Evolutionary conservation across 2,113 vertebrate genomes (phyloP), one percentile per base, ranked within the genome.

Genomic region (Notothenia rossii): DNA sequence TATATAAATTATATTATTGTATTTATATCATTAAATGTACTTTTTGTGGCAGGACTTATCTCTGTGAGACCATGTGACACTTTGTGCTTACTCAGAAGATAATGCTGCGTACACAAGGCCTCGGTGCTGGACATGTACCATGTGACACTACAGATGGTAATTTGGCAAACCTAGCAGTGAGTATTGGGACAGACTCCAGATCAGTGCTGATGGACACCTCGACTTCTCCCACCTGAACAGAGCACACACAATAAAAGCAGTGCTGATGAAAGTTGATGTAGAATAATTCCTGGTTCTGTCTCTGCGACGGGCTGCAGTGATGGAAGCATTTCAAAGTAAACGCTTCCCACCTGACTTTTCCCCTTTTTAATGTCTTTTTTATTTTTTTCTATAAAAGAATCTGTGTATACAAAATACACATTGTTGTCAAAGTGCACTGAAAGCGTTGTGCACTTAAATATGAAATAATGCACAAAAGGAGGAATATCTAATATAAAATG

Each of bases 401-500:
- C 68, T 68, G 86, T 88, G 83, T 85, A 86, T 77, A 58, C 56
- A 87, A 84, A 88, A 85, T 88, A 87, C 88, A 88, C 84, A 84
- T 84, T 80, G 83, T 89, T 86, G 82, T 54, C 75, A 89, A 89
- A 88, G 86, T 90, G 86, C 84, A 88, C 82, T 81, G 67, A 86
- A 83, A 79, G 86, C 81, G 3, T 67, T 13, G 78, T 82, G 83
- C 83, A 91, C 86, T 81, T 81, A 25, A 74, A 82, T 75, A 71
- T 55, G 72, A 76, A 81, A 76, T 70, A 74, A 83, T 66, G 66
- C 40, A 63, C 61, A 72, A 62, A 46, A 86, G 56, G 70, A 88
- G 53, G 64, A 88, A 29, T 72, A 74, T 63, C 62, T 80, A 64
- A 46, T 36, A 49, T 17, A 75, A 73, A 55, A 68, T 81, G 51